phyloP scores from a whole-genome alignment of 2,888 invertebrate genomes.

The Pinctada fucata region DNA sequence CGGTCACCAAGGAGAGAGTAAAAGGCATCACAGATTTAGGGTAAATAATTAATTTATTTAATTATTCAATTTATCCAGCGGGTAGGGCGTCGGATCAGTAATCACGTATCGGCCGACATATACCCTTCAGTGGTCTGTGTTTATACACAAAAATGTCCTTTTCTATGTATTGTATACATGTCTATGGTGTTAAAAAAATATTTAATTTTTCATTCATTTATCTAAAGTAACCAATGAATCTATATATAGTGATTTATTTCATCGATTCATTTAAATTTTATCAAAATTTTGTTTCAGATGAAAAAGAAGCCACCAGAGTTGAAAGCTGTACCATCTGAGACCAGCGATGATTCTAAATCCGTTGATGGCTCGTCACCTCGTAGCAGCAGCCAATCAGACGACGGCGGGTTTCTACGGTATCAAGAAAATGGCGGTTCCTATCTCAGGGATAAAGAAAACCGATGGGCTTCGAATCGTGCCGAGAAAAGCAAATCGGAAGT shows the following conservation, averaged over 20 bases:
- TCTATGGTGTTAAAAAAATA: too few species aligned
- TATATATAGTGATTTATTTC: too few species aligned
- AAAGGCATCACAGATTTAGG: conserved; percentile 41
- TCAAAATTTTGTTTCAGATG: conserved; percentile 33
- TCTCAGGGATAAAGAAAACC: conserved; percentile 1
- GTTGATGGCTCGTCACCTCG: conserved; percentile 29
- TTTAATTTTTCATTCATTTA: too few species aligned
- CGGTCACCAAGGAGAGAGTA: conserved; percentile 38
- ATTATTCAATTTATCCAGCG: too few species aligned
- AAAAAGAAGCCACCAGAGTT: conserved; percentile 43
- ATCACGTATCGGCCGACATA: too few species aligned
- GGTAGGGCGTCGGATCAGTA: too few species aligned
- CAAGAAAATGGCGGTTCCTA: background rate
- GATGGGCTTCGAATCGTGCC: background rate
- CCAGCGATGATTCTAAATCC: background rate
- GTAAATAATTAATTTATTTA: conserved; percentile 24
- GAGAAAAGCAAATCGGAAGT: conserved; percentile 3
- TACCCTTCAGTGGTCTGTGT: too few species aligned
- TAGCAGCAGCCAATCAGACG: conserved; percentile 33
- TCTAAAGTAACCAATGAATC: too few species aligned
- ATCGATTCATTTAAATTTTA: too few species aligned
- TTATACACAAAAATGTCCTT: too few species aligned
- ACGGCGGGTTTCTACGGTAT: conserved; percentile 21
- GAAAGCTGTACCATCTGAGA: conserved; percentile 34
- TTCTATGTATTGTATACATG: too few species aligned